Percentiles rank a stretch among this genome's conserved stretches.
Conservation (phyloP, 2,888 invertebrate species). For the Rotaria socialis region DNA sequence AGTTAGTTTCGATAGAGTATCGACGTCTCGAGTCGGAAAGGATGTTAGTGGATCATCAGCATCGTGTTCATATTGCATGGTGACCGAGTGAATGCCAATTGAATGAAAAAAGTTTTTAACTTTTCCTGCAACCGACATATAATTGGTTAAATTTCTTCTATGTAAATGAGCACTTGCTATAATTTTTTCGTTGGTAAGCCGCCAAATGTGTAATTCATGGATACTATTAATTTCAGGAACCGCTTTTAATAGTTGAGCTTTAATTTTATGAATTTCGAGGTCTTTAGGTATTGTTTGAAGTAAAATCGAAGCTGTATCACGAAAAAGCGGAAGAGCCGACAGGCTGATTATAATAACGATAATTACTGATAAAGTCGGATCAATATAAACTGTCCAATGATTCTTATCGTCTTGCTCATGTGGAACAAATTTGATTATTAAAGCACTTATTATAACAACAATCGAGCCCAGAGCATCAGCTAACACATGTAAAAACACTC, state of each 20-base stretch:
- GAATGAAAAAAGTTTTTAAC: conserved; percentile 96
- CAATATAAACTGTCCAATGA: conserved; percentile 46
- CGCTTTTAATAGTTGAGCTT: conserved; percentile 76
- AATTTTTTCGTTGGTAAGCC: conserved; percentile 88
- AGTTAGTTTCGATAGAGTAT: not conserved
- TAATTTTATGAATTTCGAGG: conserved; percentile 78
- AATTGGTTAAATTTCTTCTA: conserved; percentile 81
- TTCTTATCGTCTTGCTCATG: not conserved
- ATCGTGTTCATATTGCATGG: conserved; percentile 69
- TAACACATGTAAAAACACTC: conserved; percentile 95
- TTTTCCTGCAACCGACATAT: conserved; percentile 91
- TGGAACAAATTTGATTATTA: conserved; percentile 50
- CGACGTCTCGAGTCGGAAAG: not conserved
- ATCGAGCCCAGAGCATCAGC: conserved; percentile 93
- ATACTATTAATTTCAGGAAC: conserved; percentile 79
- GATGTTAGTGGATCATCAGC: conserved; percentile 47
- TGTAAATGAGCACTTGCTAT: conserved; percentile 96
- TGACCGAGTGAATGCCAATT: conserved; percentile 95
- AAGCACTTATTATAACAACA: conserved; percentile 80
- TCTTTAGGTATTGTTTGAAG: conserved; percentile 97
- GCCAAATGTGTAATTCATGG: conserved; percentile 98
- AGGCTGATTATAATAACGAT: conserved; percentile 63
- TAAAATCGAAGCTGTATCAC: conserved; percentile 87
- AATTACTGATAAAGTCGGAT: conserved; percentile 68
- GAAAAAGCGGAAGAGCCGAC: conserved; percentile 64